Base-by-base conservation (phyloP, 1,140 invertebrate species). In the Drosophila seguyi region DNA sequence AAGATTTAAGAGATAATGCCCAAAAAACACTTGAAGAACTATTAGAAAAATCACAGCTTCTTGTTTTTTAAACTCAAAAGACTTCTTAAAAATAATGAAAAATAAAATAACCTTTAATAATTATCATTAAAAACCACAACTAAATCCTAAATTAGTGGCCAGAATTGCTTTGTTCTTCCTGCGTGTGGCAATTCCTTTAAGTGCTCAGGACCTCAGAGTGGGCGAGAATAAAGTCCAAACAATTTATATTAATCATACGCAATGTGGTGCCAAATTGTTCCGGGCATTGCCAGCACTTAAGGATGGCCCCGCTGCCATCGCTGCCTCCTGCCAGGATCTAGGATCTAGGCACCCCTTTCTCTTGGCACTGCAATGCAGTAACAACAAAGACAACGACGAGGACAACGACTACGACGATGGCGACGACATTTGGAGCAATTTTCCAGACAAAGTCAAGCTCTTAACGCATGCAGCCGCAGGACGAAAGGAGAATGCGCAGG, bases 211-310 rank as follows among this genome's bases (percentile, higher is more conserved):
- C 27, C 20, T 67, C 14, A 22, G 16, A 25, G 44, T 56, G 38
- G 25, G 56, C 48, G 44, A 39, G 62, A 45, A 38, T 76, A 48
- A 75, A 75, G 72, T 76, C 73, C 75, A 72, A 76, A 67, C 76
- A 79, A 84, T 84, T 84, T 84, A 80, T 84, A 84, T 84, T 84
- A 80, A 84, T 84, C 81, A 84, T 80, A 77, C 81, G 81, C 81
- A 80, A 84, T 63, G 76, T 84, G 65, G 81, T 80, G 81, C 81
- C 81, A 84, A 84, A 84, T 85, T 84, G 81, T 80, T 76, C 75
- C 48, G 41, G 42, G 53, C 75, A 75, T 62, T 58, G 47, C 53
- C 78, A 60, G 71, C 71, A 67, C 67, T 67, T 78, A 65, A 72
- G 67, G 66, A 52, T 27, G 27, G n/a, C n/a, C n/a, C 36, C 31